phyloP scores from a whole-genome alignment of 2,888 invertebrate genomes.

The Microdon myrmicae region DNA sequence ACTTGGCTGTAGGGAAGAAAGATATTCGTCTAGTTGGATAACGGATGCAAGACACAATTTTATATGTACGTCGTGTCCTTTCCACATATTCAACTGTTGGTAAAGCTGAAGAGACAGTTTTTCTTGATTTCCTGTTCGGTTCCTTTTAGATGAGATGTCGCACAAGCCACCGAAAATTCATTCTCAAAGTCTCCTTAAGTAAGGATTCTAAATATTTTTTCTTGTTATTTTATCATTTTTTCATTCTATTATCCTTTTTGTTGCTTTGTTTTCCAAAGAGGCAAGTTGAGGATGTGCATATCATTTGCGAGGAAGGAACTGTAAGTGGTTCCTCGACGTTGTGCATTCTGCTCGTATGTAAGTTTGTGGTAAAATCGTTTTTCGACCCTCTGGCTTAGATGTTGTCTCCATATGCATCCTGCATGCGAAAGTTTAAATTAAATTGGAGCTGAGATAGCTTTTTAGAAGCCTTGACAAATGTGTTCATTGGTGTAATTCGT shows the following conservation, averaged over 20 bases:
- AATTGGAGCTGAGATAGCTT: conserved; percentile 20
- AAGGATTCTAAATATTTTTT: no score
- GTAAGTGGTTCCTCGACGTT: conserved; percentile 34
- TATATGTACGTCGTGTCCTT: conserved; percentile 22
- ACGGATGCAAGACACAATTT: conserved; percentile 20
- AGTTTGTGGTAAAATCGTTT: no score
- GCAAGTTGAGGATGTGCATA: conserved; percentile 42
- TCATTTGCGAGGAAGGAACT: conserved; percentile 28
- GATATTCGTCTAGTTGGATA: conserved; percentile 23
- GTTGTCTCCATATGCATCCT: conserved; percentile 7
- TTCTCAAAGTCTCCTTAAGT: conserved; percentile 34
- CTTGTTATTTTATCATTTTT: no score
- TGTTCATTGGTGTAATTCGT: conserved; percentile 25
- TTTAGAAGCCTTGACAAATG: conserved; percentile 3
- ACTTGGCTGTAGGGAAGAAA: conserved; percentile 14
- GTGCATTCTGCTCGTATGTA: conserved; percentile 10
- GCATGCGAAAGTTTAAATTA: conserved; percentile 35
- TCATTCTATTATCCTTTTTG: no score
- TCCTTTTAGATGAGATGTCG: conserved; percentile 27
- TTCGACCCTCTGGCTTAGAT: background rate
- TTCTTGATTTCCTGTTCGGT: conserved; percentile 5
- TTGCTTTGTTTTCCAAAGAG: conserved; percentile 20
- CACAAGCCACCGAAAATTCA: conserved; percentile 29
- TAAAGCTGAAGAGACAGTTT: background rate
- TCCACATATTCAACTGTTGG: no score